Conservation (phyloP, 2,888 invertebrate genomes). For the Agonopterix subpropinquella region DNA sequence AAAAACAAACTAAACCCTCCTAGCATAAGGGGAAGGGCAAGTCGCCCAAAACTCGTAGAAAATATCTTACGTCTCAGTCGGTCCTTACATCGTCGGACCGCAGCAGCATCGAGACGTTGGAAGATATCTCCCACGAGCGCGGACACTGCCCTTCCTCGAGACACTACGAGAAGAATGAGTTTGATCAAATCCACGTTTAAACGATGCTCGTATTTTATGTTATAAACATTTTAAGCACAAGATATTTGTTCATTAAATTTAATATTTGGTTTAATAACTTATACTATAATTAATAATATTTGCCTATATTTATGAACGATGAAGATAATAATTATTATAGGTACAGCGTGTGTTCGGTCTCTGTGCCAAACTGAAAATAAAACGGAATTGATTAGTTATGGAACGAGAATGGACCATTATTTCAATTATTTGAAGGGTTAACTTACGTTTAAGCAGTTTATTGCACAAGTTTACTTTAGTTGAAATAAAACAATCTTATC, state of each 20-base stretch:
- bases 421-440: conserved; percentile 20
- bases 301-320: conserved; percentile 7
- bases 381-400: conserved; percentile 50
- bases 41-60: conserved; percentile 71
- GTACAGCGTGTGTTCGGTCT: conserved; percentile 4
- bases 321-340: conserved; percentile 6
- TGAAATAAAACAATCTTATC: background rate
- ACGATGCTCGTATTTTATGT: background rate
- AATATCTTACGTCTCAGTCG: conserved; percentile 48
- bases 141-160: conserved; percentile 50
- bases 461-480: conserved; percentile 10
- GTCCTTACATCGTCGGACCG: conserved; percentile 60
- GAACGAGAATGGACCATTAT: conserved; percentile 17
- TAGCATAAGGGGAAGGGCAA: conserved; percentile 82
- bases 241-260: background rate
- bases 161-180: conserved; percentile 46
- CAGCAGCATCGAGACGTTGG: conserved; percentile 63
- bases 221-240: background rate
- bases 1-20: conserved; percentile 75
- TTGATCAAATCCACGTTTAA: conserved; percentile 79
- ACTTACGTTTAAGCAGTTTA: conserved; percentile 8
- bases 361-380: conserved; percentile 1
- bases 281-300: background rate
- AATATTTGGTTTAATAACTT: background rate
- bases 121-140: conserved; percentile 44